Percentiles rank a stretch among this genome's conserved stretches.
phyloP scores from a whole-genome alignment of 2,888 invertebrate species.

The Steromphala cineraria region DNA sequence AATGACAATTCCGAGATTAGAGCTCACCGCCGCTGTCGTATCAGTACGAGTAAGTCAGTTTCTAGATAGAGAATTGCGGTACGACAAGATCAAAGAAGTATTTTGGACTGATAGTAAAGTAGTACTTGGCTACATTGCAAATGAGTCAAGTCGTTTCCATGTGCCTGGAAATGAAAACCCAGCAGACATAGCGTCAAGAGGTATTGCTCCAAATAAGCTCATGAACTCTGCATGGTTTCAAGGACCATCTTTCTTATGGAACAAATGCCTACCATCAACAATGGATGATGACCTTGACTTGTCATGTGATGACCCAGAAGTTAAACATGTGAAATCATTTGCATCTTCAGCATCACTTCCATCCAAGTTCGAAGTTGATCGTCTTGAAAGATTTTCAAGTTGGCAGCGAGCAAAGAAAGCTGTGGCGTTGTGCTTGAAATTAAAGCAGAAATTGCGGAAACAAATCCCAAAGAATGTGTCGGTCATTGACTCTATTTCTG shows the following conservation, averaged over 20 bases:
- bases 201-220: not conserved
- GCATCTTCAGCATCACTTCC: not conserved
- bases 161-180: not conserved
- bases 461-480: not conserved
- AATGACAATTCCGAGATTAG: slow-evolving; percentile 21
- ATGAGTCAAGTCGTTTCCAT: slow-evolving; percentile 30
- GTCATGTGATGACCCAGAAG: not conserved
- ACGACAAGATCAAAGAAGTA: not conserved
- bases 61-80: slow-evolving; percentile 28
- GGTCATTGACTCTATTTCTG: not conserved
- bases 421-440: not conserved
- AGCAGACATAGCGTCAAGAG: not conserved
- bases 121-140: slow-evolving; percentile 35
- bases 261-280: not conserved
- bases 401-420: not conserved
- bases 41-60: slow-evolving; percentile 25
- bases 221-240: not conserved
- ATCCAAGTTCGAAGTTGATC: not conserved
- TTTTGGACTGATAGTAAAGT: slow-evolving; percentile 39
- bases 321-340: not conserved
- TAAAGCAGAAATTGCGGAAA: not conserved
- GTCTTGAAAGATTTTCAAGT: not conserved
- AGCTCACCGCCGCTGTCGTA: slow-evolving; percentile 20
- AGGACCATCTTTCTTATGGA: not conserved
- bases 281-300: not conserved